Evolutionary conservation across 2,113 vertebrate species (phyloP).

Genomic region (Oryzias javanicus): DNA sequence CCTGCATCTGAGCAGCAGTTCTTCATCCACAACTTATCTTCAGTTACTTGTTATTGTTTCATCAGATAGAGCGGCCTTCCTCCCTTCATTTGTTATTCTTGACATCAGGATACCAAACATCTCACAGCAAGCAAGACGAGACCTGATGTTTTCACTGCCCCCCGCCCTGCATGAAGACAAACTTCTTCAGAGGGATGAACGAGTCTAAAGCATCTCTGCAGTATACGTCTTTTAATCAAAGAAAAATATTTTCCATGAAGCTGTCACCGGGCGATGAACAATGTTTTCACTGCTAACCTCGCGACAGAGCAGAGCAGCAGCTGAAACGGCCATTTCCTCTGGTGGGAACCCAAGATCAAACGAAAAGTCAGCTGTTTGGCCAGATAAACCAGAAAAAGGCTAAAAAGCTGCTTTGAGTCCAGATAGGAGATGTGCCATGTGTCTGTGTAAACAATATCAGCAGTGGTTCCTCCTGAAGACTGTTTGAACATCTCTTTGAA

Average conservation of each 20-base stretch:
- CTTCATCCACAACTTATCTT: not conserved
- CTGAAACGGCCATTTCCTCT: conserved; percentile 37
- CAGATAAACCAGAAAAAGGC: conserved; percentile 18
- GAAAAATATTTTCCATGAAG: conserved; percentile 31
- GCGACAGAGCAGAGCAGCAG: conserved; percentile 15
- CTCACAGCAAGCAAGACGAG: not conserved
- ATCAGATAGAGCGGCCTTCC: not conserved
- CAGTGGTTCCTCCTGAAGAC: too few species aligned
- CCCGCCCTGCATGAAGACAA: not conserved
- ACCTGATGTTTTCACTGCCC: conserved; percentile 17
- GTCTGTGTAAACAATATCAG: not conserved
- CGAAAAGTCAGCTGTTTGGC: conserved; percentile 2
- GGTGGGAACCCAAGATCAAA: conserved; percentile 59
- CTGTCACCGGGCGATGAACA: conserved; percentile 38
- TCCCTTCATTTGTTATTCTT: not conserved
- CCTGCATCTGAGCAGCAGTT: not conserved
- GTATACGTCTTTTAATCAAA: conserved; percentile 29
- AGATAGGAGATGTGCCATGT: not conserved
- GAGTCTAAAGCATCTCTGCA: conserved; percentile 15
- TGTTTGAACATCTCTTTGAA: too few species aligned
- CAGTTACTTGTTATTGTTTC: conserved; percentile 1
- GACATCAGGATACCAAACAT: conserved; percentile 4
- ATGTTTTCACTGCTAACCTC: conserved; percentile 29
- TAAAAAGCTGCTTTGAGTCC: conserved; percentile 23
- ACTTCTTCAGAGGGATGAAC: conserved; percentile 11